phyloP scores from a whole-genome alignment of 2,113 vertebrate genomes.

The Laticauda colubrina region DNA sequence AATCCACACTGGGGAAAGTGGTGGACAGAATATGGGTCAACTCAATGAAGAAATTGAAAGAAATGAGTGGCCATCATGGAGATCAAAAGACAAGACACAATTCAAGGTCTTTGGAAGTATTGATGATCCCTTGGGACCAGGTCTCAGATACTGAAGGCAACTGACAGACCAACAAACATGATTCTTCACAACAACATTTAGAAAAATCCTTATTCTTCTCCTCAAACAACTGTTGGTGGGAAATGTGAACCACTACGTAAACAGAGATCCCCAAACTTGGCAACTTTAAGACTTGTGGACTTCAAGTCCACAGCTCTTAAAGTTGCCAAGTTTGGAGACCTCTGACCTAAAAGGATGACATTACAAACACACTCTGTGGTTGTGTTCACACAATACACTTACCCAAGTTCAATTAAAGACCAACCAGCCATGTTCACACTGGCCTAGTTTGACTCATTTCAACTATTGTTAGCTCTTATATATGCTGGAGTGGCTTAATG shows the following conservation, averaged over 20 bases:
- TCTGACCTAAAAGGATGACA: neutral
- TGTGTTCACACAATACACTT: neutral
- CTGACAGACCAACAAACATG: neutral
- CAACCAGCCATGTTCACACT: neutral
- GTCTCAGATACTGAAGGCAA: neutral
- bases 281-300: too few species aligned
- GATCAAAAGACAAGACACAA: too few species aligned
- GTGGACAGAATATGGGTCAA: neutral
- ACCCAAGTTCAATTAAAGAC: neutral
- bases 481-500: neutral
- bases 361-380: neutral
- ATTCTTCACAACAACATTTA: neutral
- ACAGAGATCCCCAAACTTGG: too few species aligned
- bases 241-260: neutral
- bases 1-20: neutral
- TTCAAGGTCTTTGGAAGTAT: neutral
- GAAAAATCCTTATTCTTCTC: neutral
- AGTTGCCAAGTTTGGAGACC: too few species aligned
- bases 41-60: neutral
- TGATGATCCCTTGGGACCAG: neutral
- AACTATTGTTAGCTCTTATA: neutral
- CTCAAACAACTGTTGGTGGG: neutral
- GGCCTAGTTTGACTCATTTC: neutral
- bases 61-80: neutral
- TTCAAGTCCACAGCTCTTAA: too few species aligned